Evolutionary conservation across 1,140 invertebrate genomes (phyloP).

Genomic region (Caenorhabditis inopinata): DNA sequence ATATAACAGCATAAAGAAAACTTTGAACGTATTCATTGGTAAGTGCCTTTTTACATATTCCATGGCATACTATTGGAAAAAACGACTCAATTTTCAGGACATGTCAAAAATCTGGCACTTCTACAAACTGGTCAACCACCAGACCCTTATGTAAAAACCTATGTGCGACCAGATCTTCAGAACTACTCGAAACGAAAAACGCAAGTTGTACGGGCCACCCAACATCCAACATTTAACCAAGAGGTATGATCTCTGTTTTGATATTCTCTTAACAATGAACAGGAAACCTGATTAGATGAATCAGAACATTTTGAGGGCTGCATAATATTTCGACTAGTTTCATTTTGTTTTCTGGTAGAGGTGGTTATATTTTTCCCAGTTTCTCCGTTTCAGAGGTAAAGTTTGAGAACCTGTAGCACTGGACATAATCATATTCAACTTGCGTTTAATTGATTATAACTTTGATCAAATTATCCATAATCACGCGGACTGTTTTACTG

Average conservation of each 20-base stretch:
- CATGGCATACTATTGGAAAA: too few relatives aligned
- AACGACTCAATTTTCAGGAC: constrained; percentile 34
- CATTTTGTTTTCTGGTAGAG: too few relatives aligned
- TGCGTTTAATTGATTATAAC: too few relatives aligned
- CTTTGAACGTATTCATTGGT: constrained; percentile 40
- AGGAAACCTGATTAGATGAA: too few relatives aligned
- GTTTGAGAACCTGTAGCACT: too few relatives aligned
- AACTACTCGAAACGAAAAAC: constrained; percentile 46
- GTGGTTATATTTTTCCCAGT: too few relatives aligned
- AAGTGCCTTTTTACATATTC: background rate
- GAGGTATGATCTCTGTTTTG: constrained; percentile 22
- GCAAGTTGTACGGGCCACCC: constrained; percentile 41
- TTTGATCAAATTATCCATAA: too few relatives aligned
- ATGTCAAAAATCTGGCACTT: constrained; percentile 43
- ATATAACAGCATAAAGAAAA: background rate
- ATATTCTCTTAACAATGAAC: background rate
- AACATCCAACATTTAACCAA: constrained; percentile 52
- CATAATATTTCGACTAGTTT: too few relatives aligned
- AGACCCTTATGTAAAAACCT: constrained; percentile 51
- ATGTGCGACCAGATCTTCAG: constrained; percentile 45
- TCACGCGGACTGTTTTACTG: too few relatives aligned
- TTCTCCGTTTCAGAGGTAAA: too few relatives aligned
- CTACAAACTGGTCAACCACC: constrained; percentile 34
- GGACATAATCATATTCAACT: too few relatives aligned
- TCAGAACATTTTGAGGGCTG: too few relatives aligned